A percentile compares a stretch with the other conserved stretches of the same genome.
phyloP scores from a whole-genome alignment of 2,797 vertebrate genomes.

The Chaetophractus vellerosus region DNA sequence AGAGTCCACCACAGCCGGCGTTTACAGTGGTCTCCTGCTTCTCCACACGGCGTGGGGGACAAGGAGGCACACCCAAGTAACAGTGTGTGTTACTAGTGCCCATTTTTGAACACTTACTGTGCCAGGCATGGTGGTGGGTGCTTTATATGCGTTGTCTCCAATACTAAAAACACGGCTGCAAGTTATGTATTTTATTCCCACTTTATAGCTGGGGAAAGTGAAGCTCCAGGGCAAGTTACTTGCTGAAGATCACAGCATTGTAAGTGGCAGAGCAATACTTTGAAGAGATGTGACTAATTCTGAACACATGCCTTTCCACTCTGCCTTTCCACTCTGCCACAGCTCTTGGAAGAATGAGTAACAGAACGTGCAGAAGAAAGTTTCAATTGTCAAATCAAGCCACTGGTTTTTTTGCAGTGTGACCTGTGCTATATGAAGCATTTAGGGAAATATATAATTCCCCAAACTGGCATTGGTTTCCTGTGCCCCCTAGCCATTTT shows the following conservation, averaged over 20 bases:
- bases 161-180: rapidly evolving
- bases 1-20: rapidly evolving
- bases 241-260: not conserved
- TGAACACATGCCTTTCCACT: too few relatives aligned
- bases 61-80: too few relatives aligned
- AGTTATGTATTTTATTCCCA: rapidly evolving
- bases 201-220: not conserved
- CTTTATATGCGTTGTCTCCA: not conserved
- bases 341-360: not conserved
- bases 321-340: too few relatives aligned
- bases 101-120: not conserved
- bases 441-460: not conserved
- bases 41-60: not conserved
- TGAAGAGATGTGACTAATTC: not conserved
- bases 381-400: not conserved
- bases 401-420: not conserved
- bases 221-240: rapidly evolving
- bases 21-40: not conserved
- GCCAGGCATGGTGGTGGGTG: too few relatives aligned
- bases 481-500: not conserved
- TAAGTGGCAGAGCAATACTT: rapidly evolving
- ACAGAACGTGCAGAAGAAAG: not conserved
- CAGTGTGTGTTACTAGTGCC: too few relatives aligned
- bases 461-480: not conserved
- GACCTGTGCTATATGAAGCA: rapidly evolving